Evolutionary conservation across 2,113 vertebrate species (phyloP).

Genomic region (Vidua macroura): DNA sequence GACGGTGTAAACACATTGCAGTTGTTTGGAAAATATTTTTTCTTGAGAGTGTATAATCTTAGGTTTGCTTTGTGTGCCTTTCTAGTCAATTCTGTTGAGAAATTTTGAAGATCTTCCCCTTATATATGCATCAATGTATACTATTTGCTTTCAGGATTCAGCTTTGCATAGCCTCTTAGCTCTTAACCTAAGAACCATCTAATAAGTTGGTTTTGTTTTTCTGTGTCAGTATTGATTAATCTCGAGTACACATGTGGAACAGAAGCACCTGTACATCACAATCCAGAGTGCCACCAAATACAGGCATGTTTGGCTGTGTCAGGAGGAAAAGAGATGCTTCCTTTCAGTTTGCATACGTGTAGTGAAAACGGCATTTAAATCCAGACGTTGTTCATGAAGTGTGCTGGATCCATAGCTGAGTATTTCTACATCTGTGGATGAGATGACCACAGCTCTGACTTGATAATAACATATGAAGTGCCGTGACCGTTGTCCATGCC

Average conservation of each 20-base stretch:
- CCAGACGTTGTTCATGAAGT: background rate
- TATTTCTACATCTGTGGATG: background rate
- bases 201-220: background rate
- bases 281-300: background rate
- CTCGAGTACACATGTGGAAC: background rate
- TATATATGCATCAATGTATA: background rate
- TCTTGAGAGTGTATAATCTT: background rate
- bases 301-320: rapidly evolving
- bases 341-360: background rate
- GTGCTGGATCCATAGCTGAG: background rate
- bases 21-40: background rate
- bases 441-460: background rate
- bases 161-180: background rate
- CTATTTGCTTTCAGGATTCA: background rate
- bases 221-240: background rate
- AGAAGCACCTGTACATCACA: background rate
- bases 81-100: background rate
- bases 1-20: background rate
- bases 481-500: background rate
- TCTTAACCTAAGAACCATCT: background rate
- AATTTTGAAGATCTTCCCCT: background rate
- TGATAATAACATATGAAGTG: background rate
- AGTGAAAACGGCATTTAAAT: background rate
- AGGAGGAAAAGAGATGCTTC: background rate
- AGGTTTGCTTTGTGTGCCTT: background rate